Evolutionary conservation across 2,113 vertebrate genomes (phyloP), one percentile per base, ranked within the genome.

Genomic region (Nymphicus hollandicus): DNA sequence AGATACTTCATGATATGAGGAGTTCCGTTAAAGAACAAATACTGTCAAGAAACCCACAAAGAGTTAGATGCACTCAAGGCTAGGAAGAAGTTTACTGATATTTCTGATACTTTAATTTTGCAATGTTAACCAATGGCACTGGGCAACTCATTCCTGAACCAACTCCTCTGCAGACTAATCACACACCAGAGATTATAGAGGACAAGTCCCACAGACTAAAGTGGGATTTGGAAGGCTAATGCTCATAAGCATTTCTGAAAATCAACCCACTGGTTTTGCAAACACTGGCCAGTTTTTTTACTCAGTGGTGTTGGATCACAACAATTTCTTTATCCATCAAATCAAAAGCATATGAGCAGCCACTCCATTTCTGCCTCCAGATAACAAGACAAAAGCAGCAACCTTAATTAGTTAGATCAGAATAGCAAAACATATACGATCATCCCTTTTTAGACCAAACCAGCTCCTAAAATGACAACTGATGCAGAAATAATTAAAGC

Each of bases 401-500:
- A 94, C 94, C 94, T 96, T 97, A 98, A 98, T 97, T 97, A 98
- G 86, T 81, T 90, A 97, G 96, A 98, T 97, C 97, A 97, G 98
- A 98, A 97, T 90, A 97, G 91, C 52, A 96, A 97, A 92, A 97
- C 86, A 95, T 63, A 96, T 92, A 97, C 7, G 28, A 97, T 97
- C 94, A 97, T 96, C 80, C 89, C 83, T 95, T 97, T 98, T 98
- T 98, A 98, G 96, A 96, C 76, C 91, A 97, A 97, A 97, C 70
- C 69, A 90, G 78, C 90, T 97, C 82, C 93, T 96, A 96, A 98
- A 98, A 97, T 97, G 97, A 97, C 97, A 98, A 97, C 81, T 96
- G 96, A 98, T 97, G 94, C 91, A 97, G 97, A 98, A 97, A 98
- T 98, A 98, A 98, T 98, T 98, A 97, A 98, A 98, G 70, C 76